These are phyloP conservation scores for Spinibarbus caldwelli DNA, from an alignment of 2,797 vertebrate genomes.

Conservation along the genomic window DNA sequence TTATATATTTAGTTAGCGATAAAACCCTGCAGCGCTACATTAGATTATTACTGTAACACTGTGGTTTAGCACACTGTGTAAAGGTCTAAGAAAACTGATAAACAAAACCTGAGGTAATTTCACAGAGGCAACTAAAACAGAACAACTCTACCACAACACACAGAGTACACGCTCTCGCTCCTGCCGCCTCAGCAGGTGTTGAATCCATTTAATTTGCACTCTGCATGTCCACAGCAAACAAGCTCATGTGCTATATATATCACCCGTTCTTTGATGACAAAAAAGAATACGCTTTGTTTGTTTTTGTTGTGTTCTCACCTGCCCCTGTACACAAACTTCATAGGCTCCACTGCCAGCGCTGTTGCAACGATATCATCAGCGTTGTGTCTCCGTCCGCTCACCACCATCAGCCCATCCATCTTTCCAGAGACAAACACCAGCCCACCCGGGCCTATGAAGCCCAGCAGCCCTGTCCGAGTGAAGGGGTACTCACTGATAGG, in stretches of 20 bases:
- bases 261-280: neutral
- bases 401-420: constrained; percentile 99
- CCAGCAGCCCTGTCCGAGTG: constrained; percentile 92
- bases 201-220: constrained; percentile 44
- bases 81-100: neutral
- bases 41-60: neutral
- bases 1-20: neutral
- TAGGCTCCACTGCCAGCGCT: constrained; percentile 95
- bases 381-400: constrained; percentile 95
- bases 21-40: neutral
- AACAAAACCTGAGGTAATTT: constrained; percentile 3
- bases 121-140: constrained; percentile 5
- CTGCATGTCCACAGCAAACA: constrained; percentile 43
- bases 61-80: neutral
- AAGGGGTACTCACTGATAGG: constrained; percentile 97
- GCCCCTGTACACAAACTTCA: constrained; percentile 99
- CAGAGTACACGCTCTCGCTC: neutral
- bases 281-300: constrained; percentile 8
- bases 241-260: constrained; percentile 19
- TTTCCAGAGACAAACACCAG: constrained; percentile 97
- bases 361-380: constrained; percentile 98
- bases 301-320: constrained; percentile 79
- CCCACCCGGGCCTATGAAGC: constrained; percentile 95
- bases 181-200: constrained; percentile 23
- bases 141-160: constrained; percentile 8